Evolutionary conservation across 23 tunicate species (phyloP).

Genomic region (Trididemnum miniatum): DNA sequence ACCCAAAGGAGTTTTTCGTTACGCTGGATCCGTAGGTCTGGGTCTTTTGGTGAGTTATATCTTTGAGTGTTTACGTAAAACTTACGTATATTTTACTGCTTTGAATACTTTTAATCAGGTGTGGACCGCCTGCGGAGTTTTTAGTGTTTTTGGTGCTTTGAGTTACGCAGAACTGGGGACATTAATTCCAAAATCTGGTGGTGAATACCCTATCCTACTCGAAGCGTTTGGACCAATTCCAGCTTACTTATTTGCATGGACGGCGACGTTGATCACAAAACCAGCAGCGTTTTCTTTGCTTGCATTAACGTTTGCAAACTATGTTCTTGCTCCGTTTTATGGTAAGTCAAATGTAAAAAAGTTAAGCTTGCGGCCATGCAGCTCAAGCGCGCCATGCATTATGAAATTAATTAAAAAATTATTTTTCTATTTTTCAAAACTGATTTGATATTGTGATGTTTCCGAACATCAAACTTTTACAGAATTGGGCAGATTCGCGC

Average conservation of each 20-base stretch:
- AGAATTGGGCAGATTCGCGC: too few relatives aligned
- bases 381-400: too few relatives aligned
- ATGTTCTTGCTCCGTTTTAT: slow-evolving; percentile 72
- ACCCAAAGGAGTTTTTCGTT: slow-evolving; percentile 71
- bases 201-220: slow-evolving; percentile 89
- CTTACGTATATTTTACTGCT: too few relatives aligned
- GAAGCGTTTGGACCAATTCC: slow-evolving; percentile 95
- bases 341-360: slow-evolving; percentile 1
- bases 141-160: slow-evolving; percentile 88
- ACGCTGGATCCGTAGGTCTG: slow-evolving; percentile 57
- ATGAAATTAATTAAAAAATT: too few relatives aligned
- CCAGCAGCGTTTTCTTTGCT: slow-evolving; percentile 86
- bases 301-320: slow-evolving; percentile 90
- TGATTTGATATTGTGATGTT: too few relatives aligned
- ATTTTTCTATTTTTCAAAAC: too few relatives aligned
- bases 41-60: slow-evolving; percentile 64
- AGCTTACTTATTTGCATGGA: slow-evolving; percentile 99
- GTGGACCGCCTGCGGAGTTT: slow-evolving; percentile 84
- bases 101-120: too few relatives aligned
- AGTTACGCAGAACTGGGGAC: slow-evolving; percentile 97
- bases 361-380: too few relatives aligned
- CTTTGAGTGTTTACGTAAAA: too few relatives aligned
- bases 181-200: slow-evolving; percentile 96
- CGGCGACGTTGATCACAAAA: slow-evolving; percentile 71
- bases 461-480: too few relatives aligned